phyloP scores from a whole-genome alignment of 2,797 vertebrate genomes.

The Anniella stebbinsi region DNA sequence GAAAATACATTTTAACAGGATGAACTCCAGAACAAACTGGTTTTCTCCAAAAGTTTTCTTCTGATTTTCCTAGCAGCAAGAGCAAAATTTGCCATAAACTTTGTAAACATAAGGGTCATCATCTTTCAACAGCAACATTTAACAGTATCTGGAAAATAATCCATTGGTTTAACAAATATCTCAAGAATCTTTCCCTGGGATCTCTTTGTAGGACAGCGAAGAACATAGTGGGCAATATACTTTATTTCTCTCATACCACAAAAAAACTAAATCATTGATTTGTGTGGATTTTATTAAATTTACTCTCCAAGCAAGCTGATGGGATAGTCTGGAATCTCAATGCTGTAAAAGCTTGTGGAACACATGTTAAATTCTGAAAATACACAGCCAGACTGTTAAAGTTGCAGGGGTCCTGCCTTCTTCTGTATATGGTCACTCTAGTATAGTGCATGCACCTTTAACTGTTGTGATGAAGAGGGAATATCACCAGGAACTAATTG shows the following conservation, averaged over 20 bases:
- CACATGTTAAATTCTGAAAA: not conserved
- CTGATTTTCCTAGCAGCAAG: too few species aligned
- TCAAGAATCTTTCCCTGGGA: not conserved
- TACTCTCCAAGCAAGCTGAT: not conserved
- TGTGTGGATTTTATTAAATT: not conserved
- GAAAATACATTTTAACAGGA: too few species aligned
- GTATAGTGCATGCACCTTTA: too few species aligned
- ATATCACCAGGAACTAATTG: too few species aligned
- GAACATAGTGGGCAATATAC: not conserved
- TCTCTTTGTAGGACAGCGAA: not conserved
- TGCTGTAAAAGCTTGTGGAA: not conserved
- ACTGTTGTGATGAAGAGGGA: too few species aligned
- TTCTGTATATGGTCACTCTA: too few species aligned
- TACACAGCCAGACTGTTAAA: not conserved
- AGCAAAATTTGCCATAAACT: too few species aligned
- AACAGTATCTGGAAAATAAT: not conserved
- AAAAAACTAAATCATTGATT: not conserved
- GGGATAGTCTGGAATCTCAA: not conserved
- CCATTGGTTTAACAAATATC: not conserved
- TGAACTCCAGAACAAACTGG: too few species aligned
- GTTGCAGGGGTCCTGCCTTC: too few species aligned
- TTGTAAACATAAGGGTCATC: not conserved
- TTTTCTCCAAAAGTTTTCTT: too few species aligned
- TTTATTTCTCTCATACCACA: not conserved
- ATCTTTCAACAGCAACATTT: not conserved